Evolutionary conservation across 2,113 vertebrate genomes (phyloP).

Genomic region (Oostethus manadensis): DNA sequence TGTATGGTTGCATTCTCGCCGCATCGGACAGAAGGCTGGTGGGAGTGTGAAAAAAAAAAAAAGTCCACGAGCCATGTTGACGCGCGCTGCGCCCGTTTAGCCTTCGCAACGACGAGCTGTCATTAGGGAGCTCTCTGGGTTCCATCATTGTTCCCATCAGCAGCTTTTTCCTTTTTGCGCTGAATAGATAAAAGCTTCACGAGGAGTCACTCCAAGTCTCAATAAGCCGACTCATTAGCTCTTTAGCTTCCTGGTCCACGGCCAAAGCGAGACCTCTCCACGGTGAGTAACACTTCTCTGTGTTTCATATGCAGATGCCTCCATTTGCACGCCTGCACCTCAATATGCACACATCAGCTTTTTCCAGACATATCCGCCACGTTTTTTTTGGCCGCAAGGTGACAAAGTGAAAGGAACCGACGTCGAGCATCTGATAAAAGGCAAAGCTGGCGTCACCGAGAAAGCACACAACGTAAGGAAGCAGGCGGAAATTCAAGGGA

Average conservation of each 20-base stretch:
- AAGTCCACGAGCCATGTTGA: slow-evolving; percentile 34
- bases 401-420: no score
- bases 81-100: neutral
- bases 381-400: neutral
- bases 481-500: no score
- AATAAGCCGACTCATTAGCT: neutral
- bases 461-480: no score
- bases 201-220: neutral
- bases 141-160: slow-evolving; percentile 1
- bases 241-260: neutral
- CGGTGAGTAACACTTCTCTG: neutral
- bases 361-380: neutral
- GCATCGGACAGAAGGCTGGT: slow-evolving; percentile 60
- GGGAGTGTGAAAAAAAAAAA: slow-evolving; percentile 62
- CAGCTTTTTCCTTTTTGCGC: neutral
- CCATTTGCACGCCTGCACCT: neutral
- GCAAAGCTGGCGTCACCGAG: no score
- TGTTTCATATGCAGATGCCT: neutral
- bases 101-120: neutral
- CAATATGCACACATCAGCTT: neutral
- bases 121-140: neutral
- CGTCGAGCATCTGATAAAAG: no score
- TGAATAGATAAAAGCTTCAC: slow-evolving; percentile 4
- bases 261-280: neutral
- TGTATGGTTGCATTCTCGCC: slow-evolving; percentile 25